Conservation (phyloP, 1,140 invertebrate species). For the Augochlora pura region DNA sequence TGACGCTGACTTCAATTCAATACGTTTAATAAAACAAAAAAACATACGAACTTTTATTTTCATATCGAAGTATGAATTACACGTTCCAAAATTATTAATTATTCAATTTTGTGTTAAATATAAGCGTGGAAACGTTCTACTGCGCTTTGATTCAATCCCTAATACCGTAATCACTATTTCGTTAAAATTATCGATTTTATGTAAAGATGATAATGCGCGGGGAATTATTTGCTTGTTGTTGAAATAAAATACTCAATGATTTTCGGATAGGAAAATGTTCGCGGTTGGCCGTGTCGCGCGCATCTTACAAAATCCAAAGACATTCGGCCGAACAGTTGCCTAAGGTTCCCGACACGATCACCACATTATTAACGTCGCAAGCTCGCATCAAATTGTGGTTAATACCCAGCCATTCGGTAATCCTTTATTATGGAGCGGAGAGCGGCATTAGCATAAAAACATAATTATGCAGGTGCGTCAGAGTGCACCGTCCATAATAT, state of each 20-base stretch:
- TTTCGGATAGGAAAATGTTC: not conserved
- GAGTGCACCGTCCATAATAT: slow-evolving; percentile 52
- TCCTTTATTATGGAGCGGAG: slow-evolving; percentile 57
- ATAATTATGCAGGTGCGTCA: slow-evolving; percentile 56
- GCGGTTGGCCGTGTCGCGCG: too few relatives aligned
- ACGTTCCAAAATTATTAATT: too few relatives aligned
- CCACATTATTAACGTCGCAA: slow-evolving; percentile 43
- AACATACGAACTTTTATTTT: not conserved
- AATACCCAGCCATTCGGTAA: slow-evolving; percentile 57
- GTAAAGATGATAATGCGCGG: too few relatives aligned
- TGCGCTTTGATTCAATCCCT: too few relatives aligned
- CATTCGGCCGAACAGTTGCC: slow-evolving; percentile 1
- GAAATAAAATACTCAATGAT: not conserved
- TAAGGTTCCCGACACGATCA: slow-evolving; percentile 32
- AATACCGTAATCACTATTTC: too few relatives aligned
- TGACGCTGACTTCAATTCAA: not conserved
- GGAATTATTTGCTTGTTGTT: not conserved
- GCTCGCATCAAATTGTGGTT: slow-evolving; percentile 53
- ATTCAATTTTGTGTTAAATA: too few relatives aligned
- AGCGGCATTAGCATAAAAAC: slow-evolving; percentile 64
- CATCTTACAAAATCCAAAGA: not conserved
- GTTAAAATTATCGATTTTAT: not conserved
- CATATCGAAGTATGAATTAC: too few relatives aligned
- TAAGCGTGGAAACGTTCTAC: too few relatives aligned
- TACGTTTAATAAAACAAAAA: not conserved